phyloP scores from a whole-genome alignment of 2,888 invertebrate species.

The Cosmia pyralina region DNA sequence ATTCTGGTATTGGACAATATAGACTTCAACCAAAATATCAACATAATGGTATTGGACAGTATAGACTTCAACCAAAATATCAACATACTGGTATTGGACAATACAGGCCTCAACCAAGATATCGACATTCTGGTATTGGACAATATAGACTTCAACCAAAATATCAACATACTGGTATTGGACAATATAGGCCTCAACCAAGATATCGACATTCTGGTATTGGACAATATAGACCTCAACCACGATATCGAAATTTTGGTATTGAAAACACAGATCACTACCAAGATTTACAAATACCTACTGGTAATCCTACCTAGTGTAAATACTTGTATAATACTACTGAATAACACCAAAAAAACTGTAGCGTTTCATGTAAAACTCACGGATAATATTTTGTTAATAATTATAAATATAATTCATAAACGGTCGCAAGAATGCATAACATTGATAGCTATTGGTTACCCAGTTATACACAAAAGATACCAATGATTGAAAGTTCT shows the following conservation, averaged over 20 bases:
- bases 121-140: background rate
- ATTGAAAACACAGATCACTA: background rate
- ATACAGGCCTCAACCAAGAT: background rate
- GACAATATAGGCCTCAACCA: background rate
- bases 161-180: rapidly evolving
- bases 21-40: background rate
- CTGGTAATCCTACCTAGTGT: too few species aligned
- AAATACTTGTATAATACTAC: background rate
- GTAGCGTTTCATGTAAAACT: background rate
- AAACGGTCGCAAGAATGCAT: background rate
- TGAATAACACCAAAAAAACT: background rate
- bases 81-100: rapidly evolving
- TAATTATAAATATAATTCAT: background rate
- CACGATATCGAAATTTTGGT: background rate
- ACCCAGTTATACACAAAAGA: background rate
- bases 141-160: background rate
- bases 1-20: background rate
- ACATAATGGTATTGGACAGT: rapidly evolving
- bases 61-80: background rate
- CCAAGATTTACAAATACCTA: background rate
- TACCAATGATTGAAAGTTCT: background rate
- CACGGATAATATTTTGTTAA: background rate
- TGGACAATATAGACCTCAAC: too few species aligned
- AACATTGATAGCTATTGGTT: too few species aligned
- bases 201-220: rapidly evolving